Conservation (phyloP, 2,113 vertebrate genomes). For the Pionites leucogaster region DNA sequence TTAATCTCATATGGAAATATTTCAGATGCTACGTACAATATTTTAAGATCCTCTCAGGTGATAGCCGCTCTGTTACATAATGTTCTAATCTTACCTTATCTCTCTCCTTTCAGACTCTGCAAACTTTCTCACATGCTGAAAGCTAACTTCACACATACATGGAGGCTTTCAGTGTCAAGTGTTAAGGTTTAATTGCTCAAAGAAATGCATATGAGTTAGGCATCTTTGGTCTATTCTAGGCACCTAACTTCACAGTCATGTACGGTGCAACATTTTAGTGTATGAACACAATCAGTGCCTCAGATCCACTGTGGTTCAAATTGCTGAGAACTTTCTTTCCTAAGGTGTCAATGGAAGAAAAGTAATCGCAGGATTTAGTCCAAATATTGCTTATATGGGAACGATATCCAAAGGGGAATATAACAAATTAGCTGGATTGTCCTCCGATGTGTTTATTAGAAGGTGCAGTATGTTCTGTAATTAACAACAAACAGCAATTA, state of each 20-base stretch:
- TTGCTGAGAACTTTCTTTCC: not conserved
- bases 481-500: conserved; percentile 55
- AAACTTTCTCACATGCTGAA: conserved; percentile 24
- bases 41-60: not conserved
- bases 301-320: not conserved
- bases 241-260: not conserved
- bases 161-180: not conserved
- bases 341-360: not conserved
- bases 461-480: conserved; percentile 38
- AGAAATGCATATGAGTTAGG: not conserved
- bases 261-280: not conserved
- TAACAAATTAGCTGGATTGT: conserved; percentile 33
- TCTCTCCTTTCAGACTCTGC: not conserved
- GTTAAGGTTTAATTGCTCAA: conserved; percentile 13
- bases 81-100: not conserved
- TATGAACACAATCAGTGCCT: not conserved
- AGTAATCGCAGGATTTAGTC: not conserved
- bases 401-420: conserved; percentile 20
- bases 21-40: not conserved
- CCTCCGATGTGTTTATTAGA: conserved; percentile 15
- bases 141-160: not conserved
- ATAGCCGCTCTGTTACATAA: not conserved
- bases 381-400: not conserved
- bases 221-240: conserved; percentile 2
- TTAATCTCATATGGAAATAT: not conserved